Evolutionary conservation across 2,888 invertebrate species (phyloP), one percentile per base, ranked within the genome.

Genomic region (Lysandra bellargus): DNA sequence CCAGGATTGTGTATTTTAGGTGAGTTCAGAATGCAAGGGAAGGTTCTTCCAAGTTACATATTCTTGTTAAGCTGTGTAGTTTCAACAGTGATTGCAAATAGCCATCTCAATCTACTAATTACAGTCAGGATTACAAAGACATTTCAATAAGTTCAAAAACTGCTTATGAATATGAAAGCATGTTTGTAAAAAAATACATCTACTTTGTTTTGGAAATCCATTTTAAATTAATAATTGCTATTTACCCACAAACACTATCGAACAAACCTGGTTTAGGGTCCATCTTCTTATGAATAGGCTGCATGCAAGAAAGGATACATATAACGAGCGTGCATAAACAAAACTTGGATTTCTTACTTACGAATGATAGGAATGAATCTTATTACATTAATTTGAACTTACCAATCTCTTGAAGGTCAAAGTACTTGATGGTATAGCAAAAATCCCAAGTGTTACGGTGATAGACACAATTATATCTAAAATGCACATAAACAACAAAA

Each of bases 241-340:
- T 9, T 33, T 40, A 60, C 12, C 57, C 12, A 76, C 69, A 78
- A 76, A 64, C 76, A 44, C 17, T 77, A 81, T 81, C 60, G 83
- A 87, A 93, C 94, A 91, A 93, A 95, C 95, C 95, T 95, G 90
- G 91, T 85, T 89, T 91, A 80, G 92, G 88, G 88, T 95, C 95
- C 95, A 95, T 95, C 92, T 91, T 91, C 88, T 86, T 84, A 88
- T 89, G 86, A 87, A 86, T 87, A 89, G 88, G 95, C 95, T 93
- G 95, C 95, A 94, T 95, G 95, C 94, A 92, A 95, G 86, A 89
- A 88, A 92, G 91, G 91, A 87, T 83, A 87, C 85, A 87, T 90
- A 87, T 89, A 86, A 88, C 85, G 86, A 85, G 80, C 82, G 80
- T 82, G 82, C 79, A 60, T 49, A 74, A 60, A 75, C 44, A 60